These are phyloP conservation scores for Leptopilina myrica DNA, from an alignment of 2,888 invertebrate species.

Conservation along the genomic window DNA sequence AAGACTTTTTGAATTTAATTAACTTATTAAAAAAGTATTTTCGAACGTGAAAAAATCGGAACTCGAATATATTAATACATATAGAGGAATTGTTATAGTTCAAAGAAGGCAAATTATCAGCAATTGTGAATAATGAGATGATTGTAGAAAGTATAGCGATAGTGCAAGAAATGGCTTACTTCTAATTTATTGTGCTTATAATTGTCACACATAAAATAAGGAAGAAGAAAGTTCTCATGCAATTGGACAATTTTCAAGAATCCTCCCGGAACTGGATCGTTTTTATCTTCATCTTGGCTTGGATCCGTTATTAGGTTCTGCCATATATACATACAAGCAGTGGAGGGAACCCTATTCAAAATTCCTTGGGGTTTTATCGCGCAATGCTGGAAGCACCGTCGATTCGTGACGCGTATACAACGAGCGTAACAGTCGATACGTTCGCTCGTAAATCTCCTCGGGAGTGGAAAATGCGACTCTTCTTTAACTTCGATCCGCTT, in stretches of 20 bases:
- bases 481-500: constrained; percentile 48
- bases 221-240: constrained; percentile 24
- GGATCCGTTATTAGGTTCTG: constrained; percentile 30
- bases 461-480: constrained; percentile 38
- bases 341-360: constrained; percentile 49
- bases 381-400: constrained; percentile 46
- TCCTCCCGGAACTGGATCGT: constrained; percentile 53
- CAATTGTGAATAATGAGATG: neutral
- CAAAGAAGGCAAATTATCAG: neutral
- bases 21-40: too few species aligned
- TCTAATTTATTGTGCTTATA: too few species aligned
- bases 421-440: constrained; percentile 49
- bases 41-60: too few species aligned
- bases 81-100: too few species aligned
- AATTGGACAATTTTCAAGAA: constrained; percentile 30
- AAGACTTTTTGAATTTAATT: too few species aligned
- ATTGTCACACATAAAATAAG: neutral
- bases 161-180: too few species aligned
- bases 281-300: constrained; percentile 22
- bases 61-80: too few species aligned
- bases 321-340: constrained; percentile 28
- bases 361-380: constrained; percentile 58
- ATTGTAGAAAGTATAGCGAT: neutral
- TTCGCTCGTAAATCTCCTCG: constrained; percentile 61
- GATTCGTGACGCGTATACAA: constrained; percentile 53